Conservation (phyloP, 2,113 vertebrate genomes). For the Blennius ocellaris region DNA sequence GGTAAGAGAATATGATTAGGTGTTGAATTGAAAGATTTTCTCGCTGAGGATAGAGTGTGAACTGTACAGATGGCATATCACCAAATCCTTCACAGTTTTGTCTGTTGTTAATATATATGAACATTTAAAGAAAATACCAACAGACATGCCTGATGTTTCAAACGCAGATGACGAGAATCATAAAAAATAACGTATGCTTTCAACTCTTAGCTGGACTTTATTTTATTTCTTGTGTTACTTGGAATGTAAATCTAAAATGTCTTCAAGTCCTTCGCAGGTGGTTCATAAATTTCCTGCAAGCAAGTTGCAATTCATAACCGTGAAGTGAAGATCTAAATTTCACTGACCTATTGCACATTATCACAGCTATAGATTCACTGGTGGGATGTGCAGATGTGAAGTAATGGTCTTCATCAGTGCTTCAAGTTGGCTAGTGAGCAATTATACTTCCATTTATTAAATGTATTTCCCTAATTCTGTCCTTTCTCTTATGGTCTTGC, state of each 20-base stretch:
- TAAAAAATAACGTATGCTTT: slow-evolving; percentile 21
- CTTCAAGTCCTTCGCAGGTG: slow-evolving; percentile 29
- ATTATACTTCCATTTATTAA: background rate
- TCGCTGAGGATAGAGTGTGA: no score
- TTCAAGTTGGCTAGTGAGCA: background rate
- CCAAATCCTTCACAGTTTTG: background rate
- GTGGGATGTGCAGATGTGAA: background rate
- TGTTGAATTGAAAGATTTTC: no score
- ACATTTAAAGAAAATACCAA: background rate
- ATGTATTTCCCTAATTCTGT: background rate
- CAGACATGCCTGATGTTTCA: background rate
- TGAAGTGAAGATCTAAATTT: slow-evolving; percentile 39
- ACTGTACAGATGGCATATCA: background rate
- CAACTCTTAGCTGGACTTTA: slow-evolving; percentile 25
- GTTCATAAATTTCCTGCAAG: slow-evolving; percentile 9
- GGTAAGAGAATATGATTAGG: slow-evolving; percentile 80
- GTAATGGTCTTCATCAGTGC: background rate
- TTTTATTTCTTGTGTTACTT: slow-evolving; percentile 18
- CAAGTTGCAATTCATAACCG: slow-evolving; percentile 22
- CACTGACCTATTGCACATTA: slow-evolving; percentile 19
- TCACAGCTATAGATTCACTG: slow-evolving; percentile 9
- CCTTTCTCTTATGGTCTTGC: slow-evolving; percentile 44
- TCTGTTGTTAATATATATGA: background rate
- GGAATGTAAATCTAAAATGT: slow-evolving; percentile 17
- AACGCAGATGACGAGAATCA: background rate